Evolutionary conservation across 2,888 invertebrate genomes (phyloP), one percentile per base, ranked within the genome.

Genomic region (Melipona bicolor): DNA sequence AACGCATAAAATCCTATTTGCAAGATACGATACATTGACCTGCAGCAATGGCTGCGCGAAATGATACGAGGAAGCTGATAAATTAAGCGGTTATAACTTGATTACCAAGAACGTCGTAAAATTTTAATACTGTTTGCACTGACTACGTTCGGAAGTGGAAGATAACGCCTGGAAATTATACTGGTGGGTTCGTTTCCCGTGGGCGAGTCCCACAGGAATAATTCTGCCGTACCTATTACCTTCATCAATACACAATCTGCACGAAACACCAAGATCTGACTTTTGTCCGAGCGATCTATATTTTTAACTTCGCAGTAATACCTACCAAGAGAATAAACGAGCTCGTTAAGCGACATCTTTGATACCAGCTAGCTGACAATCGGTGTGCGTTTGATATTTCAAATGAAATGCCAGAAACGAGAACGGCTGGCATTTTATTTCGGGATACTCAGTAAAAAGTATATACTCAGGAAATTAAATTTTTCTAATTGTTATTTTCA

Each of bases 161-260:
- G 81, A 81, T 77, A 87, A 79, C 69, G 32, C 62, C 61, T 62
- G 72, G 74, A 64, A 82, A 85, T 79, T 87, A 87, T 54, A 68
- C 71, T 74, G 56, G 68, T 32, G 67, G 75, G 65, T 81, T 84
- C 69, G 76, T 84, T 87, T 77, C 65, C 56, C 72, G 32, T 36
- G 68, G 4, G 76, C 76, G 68, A 43, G 71, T 77, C 81, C 81
- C 78, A 11, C 15, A 50, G 79, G 84, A 77, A 79, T 84, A 84
- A 71, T 81, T 84, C 69, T 24, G 56, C 36, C 17, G 24, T 49
- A 32, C 6, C 71, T 64, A 73, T 80, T 80, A 74, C 70, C 64
- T 32, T 62, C 54, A 32, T 84, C 73, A 27, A 73, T 50, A 19
- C 81, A 56, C 81, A 56, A 83, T 74, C 81, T 52, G 43, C 56